Conservation (phyloP, 2,888 invertebrate genomes). For the Acanthosepion esculentum region DNA sequence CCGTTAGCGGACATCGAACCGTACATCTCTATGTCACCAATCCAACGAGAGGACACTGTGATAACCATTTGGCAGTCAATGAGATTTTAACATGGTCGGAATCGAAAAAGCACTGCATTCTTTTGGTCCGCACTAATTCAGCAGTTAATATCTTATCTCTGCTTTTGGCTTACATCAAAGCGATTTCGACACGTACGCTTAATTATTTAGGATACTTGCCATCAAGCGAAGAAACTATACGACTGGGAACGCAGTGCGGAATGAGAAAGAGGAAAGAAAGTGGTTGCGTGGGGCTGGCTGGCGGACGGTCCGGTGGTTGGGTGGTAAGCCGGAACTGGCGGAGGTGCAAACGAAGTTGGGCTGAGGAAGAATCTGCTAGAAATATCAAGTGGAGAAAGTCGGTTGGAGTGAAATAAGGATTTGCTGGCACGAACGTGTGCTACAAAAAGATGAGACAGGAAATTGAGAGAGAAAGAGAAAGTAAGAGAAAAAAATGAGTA, state of each 20-base stretch:
- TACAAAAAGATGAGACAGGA: background rate
- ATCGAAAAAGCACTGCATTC: background rate
- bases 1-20: background rate
- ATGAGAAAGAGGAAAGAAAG: background rate
- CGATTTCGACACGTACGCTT: constrained; percentile 20
- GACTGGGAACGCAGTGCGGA: constrained; percentile 14
- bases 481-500: background rate
- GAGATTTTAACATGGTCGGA: background rate
- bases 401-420: background rate
- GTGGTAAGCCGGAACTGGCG: background rate
- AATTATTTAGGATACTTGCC: constrained; percentile 8
- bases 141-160: background rate
- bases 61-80: background rate
- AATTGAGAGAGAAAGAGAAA: background rate
- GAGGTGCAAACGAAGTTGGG: background rate
- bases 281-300: background rate
- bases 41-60: background rate
- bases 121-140: background rate
- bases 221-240: background rate
- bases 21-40: background rate
- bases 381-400: background rate
- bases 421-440: background rate
- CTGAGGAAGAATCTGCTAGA: background rate
- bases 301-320: background rate
- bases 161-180: background rate